Evolutionary conservation across 2,113 vertebrate genomes (phyloP).

Genomic region (Motacilla tschutschensis): DNA sequence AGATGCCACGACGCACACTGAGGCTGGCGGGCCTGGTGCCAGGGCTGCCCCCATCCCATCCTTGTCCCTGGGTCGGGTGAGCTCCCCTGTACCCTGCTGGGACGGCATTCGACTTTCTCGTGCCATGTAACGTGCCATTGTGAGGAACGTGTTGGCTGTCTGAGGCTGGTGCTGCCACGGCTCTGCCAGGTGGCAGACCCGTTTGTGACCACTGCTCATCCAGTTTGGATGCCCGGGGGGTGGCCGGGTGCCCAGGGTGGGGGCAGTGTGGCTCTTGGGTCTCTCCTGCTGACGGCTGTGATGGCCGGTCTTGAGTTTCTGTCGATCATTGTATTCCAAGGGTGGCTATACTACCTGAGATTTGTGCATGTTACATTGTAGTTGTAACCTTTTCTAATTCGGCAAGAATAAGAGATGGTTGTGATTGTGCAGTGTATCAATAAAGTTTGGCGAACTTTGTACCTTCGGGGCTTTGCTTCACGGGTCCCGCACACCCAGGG

Average conservation of each 20-base stretch:
- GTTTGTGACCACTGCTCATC: background rate
- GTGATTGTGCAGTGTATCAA: slow-evolving; percentile 89
- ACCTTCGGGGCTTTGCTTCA: slow-evolving; percentile 72
- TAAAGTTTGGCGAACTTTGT: slow-evolving; percentile 87
- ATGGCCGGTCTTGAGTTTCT: slow-evolving; percentile 64
- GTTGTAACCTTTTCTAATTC: slow-evolving; percentile 89
- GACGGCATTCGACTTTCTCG: slow-evolving; percentile 48
- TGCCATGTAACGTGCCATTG: slow-evolving; percentile 78
- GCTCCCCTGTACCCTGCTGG: background rate
- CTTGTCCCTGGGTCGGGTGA: background rate
- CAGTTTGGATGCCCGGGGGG: background rate
- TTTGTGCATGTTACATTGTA: slow-evolving; percentile 89
- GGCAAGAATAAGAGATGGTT: slow-evolving; percentile 84
- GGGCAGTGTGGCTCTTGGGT: background rate
- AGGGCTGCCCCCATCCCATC: background rate
- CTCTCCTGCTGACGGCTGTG: background rate
- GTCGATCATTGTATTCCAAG: slow-evolving; percentile 79
- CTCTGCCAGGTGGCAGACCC: background rate
- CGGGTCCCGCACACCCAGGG: background rate
- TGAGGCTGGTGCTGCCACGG: background rate
- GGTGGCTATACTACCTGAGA: slow-evolving; percentile 83
- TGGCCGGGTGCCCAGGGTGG: accelerated
- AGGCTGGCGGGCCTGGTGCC: background rate
- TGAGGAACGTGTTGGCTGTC: slow-evolving; percentile 74
- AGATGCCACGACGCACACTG: background rate